Conservation (phyloP, 2,888 invertebrate genomes). For the Oasisia sp. region DNA sequence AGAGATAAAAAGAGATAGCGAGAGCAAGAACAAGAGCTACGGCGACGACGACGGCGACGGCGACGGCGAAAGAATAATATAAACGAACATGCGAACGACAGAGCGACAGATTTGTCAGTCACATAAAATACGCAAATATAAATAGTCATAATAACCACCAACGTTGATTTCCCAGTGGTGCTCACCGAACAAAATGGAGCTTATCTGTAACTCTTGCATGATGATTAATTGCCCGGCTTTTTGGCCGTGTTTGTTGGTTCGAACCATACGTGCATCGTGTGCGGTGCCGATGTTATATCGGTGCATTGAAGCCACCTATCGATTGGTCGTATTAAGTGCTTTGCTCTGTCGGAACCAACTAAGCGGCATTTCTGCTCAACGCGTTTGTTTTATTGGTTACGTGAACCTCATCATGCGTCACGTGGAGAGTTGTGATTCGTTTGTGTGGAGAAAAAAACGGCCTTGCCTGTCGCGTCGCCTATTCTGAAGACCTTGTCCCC, state of each 20-base stretch:
- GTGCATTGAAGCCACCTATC: not conserved
- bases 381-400: not conserved
- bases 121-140: not conserved
- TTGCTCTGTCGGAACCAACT: not conserved
- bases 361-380: not conserved
- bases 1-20: too few species aligned
- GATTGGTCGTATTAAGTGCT: conserved; percentile 13
- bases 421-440: not conserved
- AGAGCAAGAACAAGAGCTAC: too few species aligned
- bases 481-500: not conserved
- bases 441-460: not conserved
- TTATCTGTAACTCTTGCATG: conserved; percentile 8
- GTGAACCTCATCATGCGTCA: not conserved
- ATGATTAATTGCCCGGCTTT: not conserved
- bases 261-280: not conserved
- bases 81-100: not conserved
- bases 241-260: not conserved
- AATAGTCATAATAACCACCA: not conserved
- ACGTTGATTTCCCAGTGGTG: not conserved
- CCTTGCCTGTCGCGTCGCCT: not conserved
- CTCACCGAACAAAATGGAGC: not conserved
- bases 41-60: too few species aligned
- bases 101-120: not conserved
- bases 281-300: not conserved
- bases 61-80: too few species aligned